Percentiles rank a stretch among this genome's conserved stretches.
Evolutionary conservation across 2,888 invertebrate species (phyloP).

Genomic region (Volucella inanis): DNA sequence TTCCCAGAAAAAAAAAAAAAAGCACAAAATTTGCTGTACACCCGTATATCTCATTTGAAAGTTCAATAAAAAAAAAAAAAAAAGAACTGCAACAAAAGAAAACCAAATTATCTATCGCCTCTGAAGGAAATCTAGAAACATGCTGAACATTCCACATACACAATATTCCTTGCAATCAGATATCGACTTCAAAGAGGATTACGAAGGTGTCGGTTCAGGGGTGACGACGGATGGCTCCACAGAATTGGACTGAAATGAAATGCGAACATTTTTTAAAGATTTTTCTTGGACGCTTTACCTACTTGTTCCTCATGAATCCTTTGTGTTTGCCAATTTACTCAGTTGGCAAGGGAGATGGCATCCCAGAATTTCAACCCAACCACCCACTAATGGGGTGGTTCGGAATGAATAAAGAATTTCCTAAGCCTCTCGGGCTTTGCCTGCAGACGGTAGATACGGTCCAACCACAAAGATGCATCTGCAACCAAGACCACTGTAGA

Average conservation of each 20-base stretch:
- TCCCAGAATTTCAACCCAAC: neutral
- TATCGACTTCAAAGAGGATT: conserved; percentile 56
- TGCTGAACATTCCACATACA: conserved; percentile 14
- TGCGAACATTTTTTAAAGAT: conserved; percentile 34
- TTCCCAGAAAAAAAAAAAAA: conserved; percentile 27
- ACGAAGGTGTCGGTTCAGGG: neutral
- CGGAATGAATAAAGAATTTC: conserved; percentile 17
- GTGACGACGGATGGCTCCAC: neutral
- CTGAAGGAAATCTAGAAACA: conserved; percentile 14
- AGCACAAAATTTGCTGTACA: neutral
- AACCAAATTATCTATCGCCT: conserved; percentile 14
- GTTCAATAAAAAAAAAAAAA: conserved; percentile 46
- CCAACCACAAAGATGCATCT: conserved; percentile 59
- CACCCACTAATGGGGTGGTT: neutral
- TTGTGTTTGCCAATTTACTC: conserved; percentile 18
- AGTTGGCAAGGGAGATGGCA: neutral
- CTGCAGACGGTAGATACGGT: conserved; percentile 60
- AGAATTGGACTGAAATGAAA: conserved; percentile 27
- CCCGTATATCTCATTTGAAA: conserved; percentile 34
- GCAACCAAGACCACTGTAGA: conserved; percentile 42
- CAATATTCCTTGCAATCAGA: conserved; percentile 45
- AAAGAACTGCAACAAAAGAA: conserved; percentile 20
- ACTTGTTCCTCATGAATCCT: neutral
- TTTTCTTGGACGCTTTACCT: neutral
- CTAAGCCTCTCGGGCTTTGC: conserved; percentile 33